Evolutionary conservation across 30 jellyfish, hydroid and myxozoan genomes (phyloP).

Genomic region (Nemopilema nomurai): DNA sequence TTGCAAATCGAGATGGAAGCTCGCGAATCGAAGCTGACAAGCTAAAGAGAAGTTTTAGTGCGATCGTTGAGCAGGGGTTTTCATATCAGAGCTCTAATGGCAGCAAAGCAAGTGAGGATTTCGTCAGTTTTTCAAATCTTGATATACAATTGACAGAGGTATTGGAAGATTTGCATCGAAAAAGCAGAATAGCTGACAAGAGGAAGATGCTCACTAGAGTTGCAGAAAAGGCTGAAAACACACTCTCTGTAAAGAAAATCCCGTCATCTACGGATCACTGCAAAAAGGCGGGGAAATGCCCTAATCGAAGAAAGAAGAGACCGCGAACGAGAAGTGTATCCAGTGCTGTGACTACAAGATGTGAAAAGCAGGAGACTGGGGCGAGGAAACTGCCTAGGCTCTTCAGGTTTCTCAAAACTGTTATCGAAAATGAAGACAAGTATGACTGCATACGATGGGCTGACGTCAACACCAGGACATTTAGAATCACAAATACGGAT

Average conservation of each 20-base stretch:
- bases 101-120: neutral
- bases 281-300: neutral
- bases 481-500: conserved; percentile 13
- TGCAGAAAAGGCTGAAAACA: neutral
- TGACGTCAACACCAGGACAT: neutral
- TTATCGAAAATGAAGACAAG: conserved; percentile 14
- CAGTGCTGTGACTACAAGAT: neutral
- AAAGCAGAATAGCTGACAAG: neutral
- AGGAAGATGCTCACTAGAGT: neutral
- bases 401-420: conserved; percentile 2
- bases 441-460: conserved; percentile 29
- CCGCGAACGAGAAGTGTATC: neutral
- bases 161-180: neutral
- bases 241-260: neutral
- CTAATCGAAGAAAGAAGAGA: neutral
- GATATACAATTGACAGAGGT: neutral
- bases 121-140: neutral
- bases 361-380: neutral
- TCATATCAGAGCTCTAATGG: neutral
- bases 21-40: neutral
- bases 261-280: neutral
- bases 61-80: neutral
- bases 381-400: conserved; percentile 19
- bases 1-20: neutral
- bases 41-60: neutral